These are phyloP conservation scores for Eutolmus rufibarbis DNA, from an alignment of 2,888 invertebrate genomes.

Conservation along the genomic window DNA sequence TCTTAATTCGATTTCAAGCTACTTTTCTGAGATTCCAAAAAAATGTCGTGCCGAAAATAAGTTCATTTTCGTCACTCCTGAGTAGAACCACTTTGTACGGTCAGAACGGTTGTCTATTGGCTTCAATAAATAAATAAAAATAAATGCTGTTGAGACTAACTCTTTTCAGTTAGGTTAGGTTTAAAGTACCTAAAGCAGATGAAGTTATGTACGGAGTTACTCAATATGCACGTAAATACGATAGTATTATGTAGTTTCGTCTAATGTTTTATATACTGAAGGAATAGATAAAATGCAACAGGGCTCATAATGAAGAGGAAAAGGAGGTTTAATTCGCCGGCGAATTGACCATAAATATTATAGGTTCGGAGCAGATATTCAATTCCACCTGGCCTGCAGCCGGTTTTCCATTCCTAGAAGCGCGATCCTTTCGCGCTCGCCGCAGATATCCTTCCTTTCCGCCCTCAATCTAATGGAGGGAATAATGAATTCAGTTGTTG, in stretches of 20 bases:
- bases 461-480: not conserved
- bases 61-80: too few species aligned
- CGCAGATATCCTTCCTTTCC: not conserved
- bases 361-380: not conserved
- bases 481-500: conserved; percentile 29
- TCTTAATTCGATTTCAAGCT: too few species aligned
- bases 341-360: not conserved
- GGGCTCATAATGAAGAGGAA: not conserved
- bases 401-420: not conserved
- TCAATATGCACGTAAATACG: too few species aligned
- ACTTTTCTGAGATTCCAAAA: too few species aligned
- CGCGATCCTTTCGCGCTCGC: not conserved
- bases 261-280: not conserved
- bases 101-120: too few species aligned
- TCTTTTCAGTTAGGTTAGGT: too few species aligned
- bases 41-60: too few species aligned
- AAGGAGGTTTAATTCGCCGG: not conserved
- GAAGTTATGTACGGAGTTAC: too few species aligned
- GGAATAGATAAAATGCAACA: not conserved
- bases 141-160: too few species aligned
- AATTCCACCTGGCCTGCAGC: not conserved
- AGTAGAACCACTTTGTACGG: too few species aligned
- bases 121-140: too few species aligned
- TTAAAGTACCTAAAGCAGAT: too few species aligned
- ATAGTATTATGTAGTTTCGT: not conserved